A percentile compares a stretch with the other conserved stretches of the same genome.
These are phyloP conservation scores for Brenthis daphne DNA, from an alignment of 2,888 invertebrate species.

Conservation along the genomic window DNA sequence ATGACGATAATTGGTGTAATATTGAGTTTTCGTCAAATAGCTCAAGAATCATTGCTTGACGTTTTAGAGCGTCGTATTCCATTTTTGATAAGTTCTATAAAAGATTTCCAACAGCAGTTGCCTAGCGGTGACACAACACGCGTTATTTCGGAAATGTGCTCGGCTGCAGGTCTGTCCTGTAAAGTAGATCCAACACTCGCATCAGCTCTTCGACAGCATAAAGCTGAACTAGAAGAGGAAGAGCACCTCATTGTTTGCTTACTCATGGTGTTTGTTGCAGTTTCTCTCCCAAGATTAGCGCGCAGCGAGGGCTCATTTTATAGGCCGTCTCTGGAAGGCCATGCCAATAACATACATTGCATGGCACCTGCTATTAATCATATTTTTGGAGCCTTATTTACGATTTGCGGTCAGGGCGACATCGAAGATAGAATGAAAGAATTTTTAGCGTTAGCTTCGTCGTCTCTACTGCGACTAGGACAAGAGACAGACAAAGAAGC, in stretches of 20 bases:
- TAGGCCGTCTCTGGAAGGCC: constrained; percentile 93
- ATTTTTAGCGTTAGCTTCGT: constrained; percentile 95
- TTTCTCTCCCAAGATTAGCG: constrained; percentile 97
- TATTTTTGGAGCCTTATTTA: constrained; percentile 97
- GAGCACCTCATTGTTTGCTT: constrained; percentile 97
- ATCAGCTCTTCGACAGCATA: constrained; percentile 93
- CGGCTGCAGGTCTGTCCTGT: constrained; percentile 96
- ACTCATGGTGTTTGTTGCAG: constrained; percentile 99
- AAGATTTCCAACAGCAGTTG: constrained; percentile 96
- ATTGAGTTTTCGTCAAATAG: constrained; percentile 95
- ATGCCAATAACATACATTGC: constrained; percentile 99
- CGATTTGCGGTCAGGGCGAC: constrained; percentile 97
- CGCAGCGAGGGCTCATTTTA: constrained; percentile 94
- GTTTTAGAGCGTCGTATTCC: constrained; percentile 97
- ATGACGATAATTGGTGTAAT: constrained; percentile 99
- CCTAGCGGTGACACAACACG: constrained; percentile 94
- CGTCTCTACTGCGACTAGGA: constrained; percentile 95
- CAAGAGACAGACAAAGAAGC: constrained; percentile 98
- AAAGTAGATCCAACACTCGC: constrained; percentile 98
- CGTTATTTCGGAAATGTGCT: constrained; percentile 98
- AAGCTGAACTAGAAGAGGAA: constrained; percentile 93
- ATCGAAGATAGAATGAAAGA: constrained; percentile 99
- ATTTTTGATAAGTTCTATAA: constrained; percentile 96
- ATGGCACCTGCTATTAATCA: constrained; percentile 98
- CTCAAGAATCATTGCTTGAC: constrained; percentile 96